These are phyloP conservation scores for Miichthys miiuy DNA, from an alignment of 2,797 vertebrate genomes.

Conservation along the genomic window DNA sequence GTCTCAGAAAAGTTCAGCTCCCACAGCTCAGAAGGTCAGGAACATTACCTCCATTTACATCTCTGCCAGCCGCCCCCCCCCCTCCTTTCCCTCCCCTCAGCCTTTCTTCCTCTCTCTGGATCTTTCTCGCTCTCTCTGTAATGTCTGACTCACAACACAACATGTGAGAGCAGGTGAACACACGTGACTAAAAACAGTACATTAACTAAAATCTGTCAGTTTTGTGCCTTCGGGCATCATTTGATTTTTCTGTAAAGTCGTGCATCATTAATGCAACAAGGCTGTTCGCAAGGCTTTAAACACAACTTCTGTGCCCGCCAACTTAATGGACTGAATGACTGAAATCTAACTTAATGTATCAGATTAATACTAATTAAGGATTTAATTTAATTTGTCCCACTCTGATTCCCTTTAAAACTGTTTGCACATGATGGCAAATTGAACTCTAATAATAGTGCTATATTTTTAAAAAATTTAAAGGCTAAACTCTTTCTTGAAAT, in stretches of 20 bases:
- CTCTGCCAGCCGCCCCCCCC: constrained; percentile 51
- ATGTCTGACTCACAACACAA: constrained; percentile 39
- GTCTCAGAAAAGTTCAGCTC: constrained; percentile 76
- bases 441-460: not conserved
- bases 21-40: constrained; percentile 81
- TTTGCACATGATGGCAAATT: not conserved
- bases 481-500: not conserved
- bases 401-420: not conserved
- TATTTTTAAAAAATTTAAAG: no score
- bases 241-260: not conserved
- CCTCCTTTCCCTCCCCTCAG: constrained; percentile 2
- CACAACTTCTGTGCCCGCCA: not conserved
- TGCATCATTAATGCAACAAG: constrained; percentile 1
- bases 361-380: not conserved
- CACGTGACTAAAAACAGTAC: constrained; percentile 27
- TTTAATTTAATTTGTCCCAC: not conserved
- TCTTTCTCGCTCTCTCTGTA: constrained; percentile 13
- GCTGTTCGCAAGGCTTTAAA: not conserved
- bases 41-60: constrained; percentile 77
- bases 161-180: constrained; percentile 42
- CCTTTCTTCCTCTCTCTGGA: constrained; percentile 23
- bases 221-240: not conserved
- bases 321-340: not conserved
- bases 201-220: not conserved
- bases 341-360: not conserved